These are phyloP conservation scores for Andrena fulva DNA, from an alignment of 2,888 invertebrate genomes.

Conservation along the genomic window DNA sequence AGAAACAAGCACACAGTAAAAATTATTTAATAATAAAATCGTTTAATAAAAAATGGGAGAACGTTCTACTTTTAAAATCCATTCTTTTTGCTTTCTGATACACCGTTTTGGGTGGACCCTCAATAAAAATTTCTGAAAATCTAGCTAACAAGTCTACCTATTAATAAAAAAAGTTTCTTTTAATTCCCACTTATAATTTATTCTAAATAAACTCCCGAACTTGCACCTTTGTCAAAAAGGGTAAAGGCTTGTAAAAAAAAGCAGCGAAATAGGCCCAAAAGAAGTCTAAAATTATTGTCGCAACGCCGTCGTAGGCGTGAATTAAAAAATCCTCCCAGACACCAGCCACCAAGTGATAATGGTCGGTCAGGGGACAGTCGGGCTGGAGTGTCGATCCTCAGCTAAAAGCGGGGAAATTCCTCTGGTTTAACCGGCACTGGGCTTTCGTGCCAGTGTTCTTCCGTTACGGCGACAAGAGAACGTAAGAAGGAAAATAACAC, in stretches of 20 bases:
- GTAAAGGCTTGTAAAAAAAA: not conserved
- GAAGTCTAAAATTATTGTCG: not conserved
- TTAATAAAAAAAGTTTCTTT: too few species aligned
- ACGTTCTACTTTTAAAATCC: too few species aligned
- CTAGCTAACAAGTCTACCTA: too few species aligned
- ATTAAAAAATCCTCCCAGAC: conserved; percentile 10
- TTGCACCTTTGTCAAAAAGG: too few species aligned
- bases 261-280: not conserved
- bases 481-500: conserved; percentile 54
- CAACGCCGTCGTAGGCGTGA: not conserved
- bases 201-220: too few species aligned
- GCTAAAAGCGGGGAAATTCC: conserved; percentile 31
- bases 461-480: conserved; percentile 23
- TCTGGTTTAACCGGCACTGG: conserved; percentile 44
- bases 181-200: too few species aligned
- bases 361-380: conserved; percentile 23
- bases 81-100: too few species aligned
- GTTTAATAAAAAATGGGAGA: too few species aligned
- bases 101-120: too few species aligned
- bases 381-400: conserved; percentile 22
- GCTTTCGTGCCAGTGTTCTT: conserved; percentile 27
- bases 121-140: too few species aligned
- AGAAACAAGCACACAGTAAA: too few species aligned
- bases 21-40: too few species aligned
- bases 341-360: conserved; percentile 24